Conservation (phyloP, 2,797 vertebrate species). For the Sparidentex hasta region DNA sequence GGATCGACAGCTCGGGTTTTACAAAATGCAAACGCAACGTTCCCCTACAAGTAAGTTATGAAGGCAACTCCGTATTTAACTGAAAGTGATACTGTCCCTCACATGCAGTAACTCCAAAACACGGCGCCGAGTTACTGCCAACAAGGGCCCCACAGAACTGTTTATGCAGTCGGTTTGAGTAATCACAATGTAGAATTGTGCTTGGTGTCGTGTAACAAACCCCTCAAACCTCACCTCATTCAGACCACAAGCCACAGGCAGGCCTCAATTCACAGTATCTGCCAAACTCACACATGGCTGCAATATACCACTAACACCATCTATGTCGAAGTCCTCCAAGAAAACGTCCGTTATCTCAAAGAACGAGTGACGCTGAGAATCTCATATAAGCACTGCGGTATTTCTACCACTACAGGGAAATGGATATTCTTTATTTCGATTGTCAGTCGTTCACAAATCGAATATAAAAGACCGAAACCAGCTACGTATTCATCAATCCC, state of each 20-base stretch:
- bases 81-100: slow-evolving; percentile 27
- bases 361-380: not conserved
- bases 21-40: slow-evolving; percentile 46
- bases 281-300: slow-evolving; percentile 1
- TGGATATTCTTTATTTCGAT: not conserved
- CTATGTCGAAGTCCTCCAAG: not conserved
- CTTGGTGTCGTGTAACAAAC: slow-evolving; percentile 31
- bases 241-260: slow-evolving; percentile 32
- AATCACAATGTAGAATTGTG: slow-evolving; percentile 21
- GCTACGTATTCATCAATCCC: not conserved
- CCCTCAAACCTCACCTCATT: slow-evolving; percentile 21
- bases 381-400: not conserved
- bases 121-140: slow-evolving; percentile 26
- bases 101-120: slow-evolving; percentile 21
- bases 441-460: not conserved
- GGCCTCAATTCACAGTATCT: slow-evolving; percentile 15
- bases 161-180: slow-evolving; percentile 18
- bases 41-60: slow-evolving; percentile 34
- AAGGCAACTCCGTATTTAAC: slow-evolving; percentile 41
- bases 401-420: not conserved
- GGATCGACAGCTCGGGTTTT: slow-evolving; percentile 51
- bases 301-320: slow-evolving; percentile 15
- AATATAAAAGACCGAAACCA: not conserved
- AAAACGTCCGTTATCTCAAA: not conserved
- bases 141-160: not conserved